Conservation (phyloP, 2,888 invertebrate species). For the Hydraecia micacea region DNA sequence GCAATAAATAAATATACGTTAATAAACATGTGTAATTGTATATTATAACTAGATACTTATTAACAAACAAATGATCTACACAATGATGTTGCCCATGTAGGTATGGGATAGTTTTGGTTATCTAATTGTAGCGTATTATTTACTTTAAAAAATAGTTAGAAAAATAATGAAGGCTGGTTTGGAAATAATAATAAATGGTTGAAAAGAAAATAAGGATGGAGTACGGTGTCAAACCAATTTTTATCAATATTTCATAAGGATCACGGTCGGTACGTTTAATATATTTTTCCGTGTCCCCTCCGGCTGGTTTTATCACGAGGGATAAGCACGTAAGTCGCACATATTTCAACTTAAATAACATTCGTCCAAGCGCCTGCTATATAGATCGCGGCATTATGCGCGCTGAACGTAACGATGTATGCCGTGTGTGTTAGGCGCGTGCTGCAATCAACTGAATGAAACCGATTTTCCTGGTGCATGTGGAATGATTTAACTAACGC, state of each 20-base stretch:
- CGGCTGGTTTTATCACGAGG: slow-evolving; percentile 38
- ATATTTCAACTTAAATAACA: slow-evolving; percentile 55
- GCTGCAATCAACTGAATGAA: slow-evolving; percentile 33
- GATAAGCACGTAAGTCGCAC: slow-evolving; percentile 52
- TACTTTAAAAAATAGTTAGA: neutral
- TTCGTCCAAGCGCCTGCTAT: slow-evolving; percentile 58
- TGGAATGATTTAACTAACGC: neutral
- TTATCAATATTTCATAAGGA: slow-evolving; percentile 40
- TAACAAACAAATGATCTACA: neutral
- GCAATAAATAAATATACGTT: neutral
- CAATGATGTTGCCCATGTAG: neutral
- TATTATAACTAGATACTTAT: neutral
- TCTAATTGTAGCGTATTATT: neutral
- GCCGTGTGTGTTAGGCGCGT: slow-evolving; percentile 46
- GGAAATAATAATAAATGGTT: neutral
- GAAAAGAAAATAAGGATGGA: slow-evolving; percentile 5
- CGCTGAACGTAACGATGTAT: slow-evolving; percentile 55
- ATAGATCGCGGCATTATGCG: slow-evolving; percentile 54
- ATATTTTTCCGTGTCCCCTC: slow-evolving; percentile 34
- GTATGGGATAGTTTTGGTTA: neutral
- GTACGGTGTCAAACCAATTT: slow-evolving; percentile 25
- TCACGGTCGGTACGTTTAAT: slow-evolving; percentile 21
- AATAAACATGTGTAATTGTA: neutral
- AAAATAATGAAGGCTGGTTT: neutral
- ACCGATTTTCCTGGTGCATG: slow-evolving; percentile 3